A percentile compares a stretch with the other conserved stretches of the same genome.
These are phyloP conservation scores for Agrilus planipennis DNA, from an alignment of 1,140 invertebrate genomes.

Conservation along the genomic window DNA sequence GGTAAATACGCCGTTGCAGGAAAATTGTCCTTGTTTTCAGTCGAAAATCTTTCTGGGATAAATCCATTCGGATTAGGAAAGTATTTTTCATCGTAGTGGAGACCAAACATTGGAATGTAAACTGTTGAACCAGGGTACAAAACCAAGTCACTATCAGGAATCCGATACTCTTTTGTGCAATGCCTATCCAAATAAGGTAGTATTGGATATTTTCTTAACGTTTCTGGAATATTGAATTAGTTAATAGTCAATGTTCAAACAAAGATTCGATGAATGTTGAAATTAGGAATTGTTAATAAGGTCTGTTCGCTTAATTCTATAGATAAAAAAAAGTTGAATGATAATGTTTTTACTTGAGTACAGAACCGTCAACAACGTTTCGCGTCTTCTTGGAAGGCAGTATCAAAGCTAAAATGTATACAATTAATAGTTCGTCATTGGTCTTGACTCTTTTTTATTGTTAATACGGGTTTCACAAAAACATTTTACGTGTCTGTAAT, in stretches of 20 bases:
- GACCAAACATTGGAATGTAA: constrained; percentile 23
- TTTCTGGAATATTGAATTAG: constrained; percentile 13
- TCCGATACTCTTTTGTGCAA: constrained; percentile 31
- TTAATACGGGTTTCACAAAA: too few relatives aligned
- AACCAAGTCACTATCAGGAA: constrained; percentile 23
- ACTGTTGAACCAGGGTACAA: constrained; percentile 23
- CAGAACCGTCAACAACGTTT: too few relatives aligned
- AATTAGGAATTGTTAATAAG: too few relatives aligned
- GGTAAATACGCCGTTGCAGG: constrained; percentile 36
- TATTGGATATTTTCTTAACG: constrained; percentile 16
- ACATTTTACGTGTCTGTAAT: too few relatives aligned
- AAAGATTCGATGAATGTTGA: too few relatives aligned
- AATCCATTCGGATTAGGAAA: constrained; percentile 50
- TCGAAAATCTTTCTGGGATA: constrained; percentile 49
- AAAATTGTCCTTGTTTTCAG: constrained; percentile 13
- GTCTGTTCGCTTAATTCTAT: too few relatives aligned
- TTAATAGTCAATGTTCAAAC: neutral
- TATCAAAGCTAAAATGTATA: too few relatives aligned
- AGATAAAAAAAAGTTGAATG: too few relatives aligned
- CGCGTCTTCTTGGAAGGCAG: too few relatives aligned
- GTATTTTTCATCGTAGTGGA: constrained; percentile 37
- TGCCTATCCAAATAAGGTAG: constrained; percentile 21
- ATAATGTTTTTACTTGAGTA: too few relatives aligned
- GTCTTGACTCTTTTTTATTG: too few relatives aligned
- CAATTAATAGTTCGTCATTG: too few relatives aligned